These are phyloP conservation scores for Erpobdella octoculata DNA, from an alignment of 2,888 invertebrate species.

Conservation along the genomic window DNA sequence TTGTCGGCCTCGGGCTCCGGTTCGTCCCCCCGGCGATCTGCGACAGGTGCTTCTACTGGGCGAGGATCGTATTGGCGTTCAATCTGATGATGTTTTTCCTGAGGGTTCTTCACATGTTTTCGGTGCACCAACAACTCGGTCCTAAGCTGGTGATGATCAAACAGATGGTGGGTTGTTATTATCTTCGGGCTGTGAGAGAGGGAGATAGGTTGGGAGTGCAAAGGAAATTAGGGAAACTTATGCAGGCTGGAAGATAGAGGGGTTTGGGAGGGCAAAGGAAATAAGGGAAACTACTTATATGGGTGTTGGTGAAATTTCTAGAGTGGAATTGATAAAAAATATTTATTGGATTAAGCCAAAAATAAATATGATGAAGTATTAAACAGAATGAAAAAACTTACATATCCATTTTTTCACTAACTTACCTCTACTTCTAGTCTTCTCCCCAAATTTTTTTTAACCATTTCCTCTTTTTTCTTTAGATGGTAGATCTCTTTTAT, in stretches of 20 bases:
- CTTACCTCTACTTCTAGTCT: background rate
- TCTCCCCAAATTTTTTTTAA: background rate
- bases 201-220: background rate
- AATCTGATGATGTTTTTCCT: constrained; percentile 50
- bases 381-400: no score
- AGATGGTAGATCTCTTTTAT: constrained; percentile 48
- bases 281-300: background rate
- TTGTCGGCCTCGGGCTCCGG: constrained; percentile 8
- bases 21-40: background rate
- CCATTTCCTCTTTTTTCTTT: constrained; percentile 24
- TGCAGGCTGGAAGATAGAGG: background rate
- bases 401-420: background rate
- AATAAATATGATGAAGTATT: no score
- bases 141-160: constrained; percentile 52
- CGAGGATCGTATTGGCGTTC: constrained; percentile 49
- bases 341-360: no score
- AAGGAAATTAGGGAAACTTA: background rate
- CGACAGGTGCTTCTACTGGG: constrained; percentile 42
- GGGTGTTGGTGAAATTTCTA: no score
- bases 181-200: background rate
- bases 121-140: constrained; percentile 47
- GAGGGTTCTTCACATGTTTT: constrained; percentile 49
- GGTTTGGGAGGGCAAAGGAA: background rate
- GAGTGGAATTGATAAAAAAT: background rate
- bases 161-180: constrained; percentile 46